A percentile compares a stretch with the other conserved stretches of the same genome.
These are phyloP conservation scores for Platycnemis pennipes DNA, from an alignment of 2,888 invertebrate genomes.

Conservation along the genomic window DNA sequence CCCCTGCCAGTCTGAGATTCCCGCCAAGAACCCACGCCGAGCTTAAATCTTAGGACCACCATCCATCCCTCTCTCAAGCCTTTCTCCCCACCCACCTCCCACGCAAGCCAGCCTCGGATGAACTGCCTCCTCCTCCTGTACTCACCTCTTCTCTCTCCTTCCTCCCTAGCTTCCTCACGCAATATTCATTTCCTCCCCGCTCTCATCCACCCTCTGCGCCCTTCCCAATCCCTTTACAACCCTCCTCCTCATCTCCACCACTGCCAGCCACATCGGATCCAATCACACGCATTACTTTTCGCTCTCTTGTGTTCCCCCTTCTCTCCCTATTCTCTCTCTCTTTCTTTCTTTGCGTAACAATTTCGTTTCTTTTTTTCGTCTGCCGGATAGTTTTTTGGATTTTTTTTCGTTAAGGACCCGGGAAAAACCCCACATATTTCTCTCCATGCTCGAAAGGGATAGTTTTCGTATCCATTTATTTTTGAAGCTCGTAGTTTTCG, in stretches of 20 bases:
- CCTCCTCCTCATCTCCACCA: background rate
- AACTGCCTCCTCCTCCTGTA: background rate
- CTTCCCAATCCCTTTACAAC: background rate
- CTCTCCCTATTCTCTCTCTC: background rate
- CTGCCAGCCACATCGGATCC: background rate
- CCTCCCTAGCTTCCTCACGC: background rate
- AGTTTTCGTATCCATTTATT: too few species aligned
- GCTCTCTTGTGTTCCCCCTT: background rate
- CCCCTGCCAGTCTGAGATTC: slow-evolving; percentile 67
- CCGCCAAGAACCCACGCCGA: slow-evolving; percentile 63
- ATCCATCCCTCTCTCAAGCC: background rate
- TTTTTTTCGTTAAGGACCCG: background rate
- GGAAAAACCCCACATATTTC: background rate
- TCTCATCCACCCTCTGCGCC: background rate
- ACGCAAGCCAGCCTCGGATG: background rate
- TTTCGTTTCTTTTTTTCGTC: too few species aligned
- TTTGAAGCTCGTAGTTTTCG: too few species aligned
- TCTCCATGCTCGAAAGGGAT: too few species aligned
- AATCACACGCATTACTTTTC: too few species aligned
- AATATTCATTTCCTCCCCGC: slow-evolving; percentile 35
- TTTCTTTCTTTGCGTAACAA: too few species aligned
- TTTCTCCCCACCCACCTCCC: background rate
- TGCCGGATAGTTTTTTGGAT: background rate
- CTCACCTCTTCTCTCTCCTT: background rate
- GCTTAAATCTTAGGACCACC: slow-evolving; percentile 56